A percentile compares a stretch with the other conserved stretches of the same genome.
These are phyloP conservation scores for Plusia festucae DNA, from an alignment of 2,888 invertebrate genomes.

Conservation along the genomic window DNA sequence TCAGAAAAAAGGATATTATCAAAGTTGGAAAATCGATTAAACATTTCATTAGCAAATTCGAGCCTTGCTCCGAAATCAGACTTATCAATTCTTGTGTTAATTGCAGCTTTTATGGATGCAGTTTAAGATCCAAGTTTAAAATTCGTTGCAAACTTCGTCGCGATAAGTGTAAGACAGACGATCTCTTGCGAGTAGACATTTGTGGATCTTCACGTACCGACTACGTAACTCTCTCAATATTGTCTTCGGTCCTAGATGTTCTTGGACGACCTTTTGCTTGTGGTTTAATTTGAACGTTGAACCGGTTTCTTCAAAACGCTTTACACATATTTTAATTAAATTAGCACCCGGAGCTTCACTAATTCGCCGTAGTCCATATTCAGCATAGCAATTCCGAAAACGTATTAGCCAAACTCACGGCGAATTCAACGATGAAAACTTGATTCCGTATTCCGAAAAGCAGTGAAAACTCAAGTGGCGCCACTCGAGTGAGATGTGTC, in stretches of 20 bases:
- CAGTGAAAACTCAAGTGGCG: no score
- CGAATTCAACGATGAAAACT: no score
- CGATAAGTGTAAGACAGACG: no score
- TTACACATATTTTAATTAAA: conserved; percentile 28
- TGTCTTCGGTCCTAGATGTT: conserved; percentile 24
- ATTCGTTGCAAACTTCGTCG: conserved; percentile 30
- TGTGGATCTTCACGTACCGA: conserved; percentile 27
- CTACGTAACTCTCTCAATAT: conserved; percentile 29
- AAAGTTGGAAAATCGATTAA: not conserved
- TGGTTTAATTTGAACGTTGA: conserved; percentile 21
- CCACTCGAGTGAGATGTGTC: no score
- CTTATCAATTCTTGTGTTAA: conserved; percentile 20
- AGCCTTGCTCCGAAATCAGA: conserved; percentile 17
- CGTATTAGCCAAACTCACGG: no score
- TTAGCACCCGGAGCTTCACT: conserved; percentile 20
- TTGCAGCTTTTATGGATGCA: conserved; percentile 29
- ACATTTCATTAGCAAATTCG: conserved; percentile 5
- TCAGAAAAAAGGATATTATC: no score
- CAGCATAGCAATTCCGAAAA: no score
- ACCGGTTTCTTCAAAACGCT: conserved; percentile 23
- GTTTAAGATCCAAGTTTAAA: conserved; percentile 32
- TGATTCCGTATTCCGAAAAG: no score
- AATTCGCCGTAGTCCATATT: conserved; percentile 20
- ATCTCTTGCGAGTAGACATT: conserved; percentile 33
- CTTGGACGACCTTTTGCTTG: conserved; percentile 30